Conservation (phyloP, 2,888 invertebrate species). For the Acronicta psi region DNA sequence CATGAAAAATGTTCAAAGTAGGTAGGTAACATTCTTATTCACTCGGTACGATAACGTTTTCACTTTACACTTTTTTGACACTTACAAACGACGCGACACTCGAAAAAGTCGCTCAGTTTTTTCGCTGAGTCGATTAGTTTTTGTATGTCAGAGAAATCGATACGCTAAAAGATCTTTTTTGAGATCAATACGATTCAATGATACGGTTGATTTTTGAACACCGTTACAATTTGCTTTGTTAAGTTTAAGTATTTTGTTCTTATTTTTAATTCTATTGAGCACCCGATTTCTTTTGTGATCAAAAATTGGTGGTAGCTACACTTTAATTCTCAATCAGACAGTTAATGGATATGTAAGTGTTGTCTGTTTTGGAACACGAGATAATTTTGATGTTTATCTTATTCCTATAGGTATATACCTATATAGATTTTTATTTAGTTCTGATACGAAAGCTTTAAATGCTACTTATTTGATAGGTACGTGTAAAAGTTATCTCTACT, state of each 20-base stretch:
- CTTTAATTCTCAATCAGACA: slow-evolving; percentile 30
- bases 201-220: slow-evolving; percentile 56
- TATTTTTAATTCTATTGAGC: slow-evolving; percentile 27
- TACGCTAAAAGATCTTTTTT: slow-evolving; percentile 60
- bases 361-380: slow-evolving; percentile 15
- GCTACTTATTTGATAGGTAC: not conserved
- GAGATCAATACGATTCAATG: slow-evolving; percentile 61
- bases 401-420: too few relatives aligned
- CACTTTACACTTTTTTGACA: slow-evolving; percentile 54
- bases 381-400: slow-evolving; percentile 31
- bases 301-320: slow-evolving; percentile 27
- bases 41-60: slow-evolving; percentile 46
- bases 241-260: slow-evolving; percentile 33
- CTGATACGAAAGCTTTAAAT: not conserved
- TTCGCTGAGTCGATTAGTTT: slow-evolving; percentile 67
- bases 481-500: not conserved
- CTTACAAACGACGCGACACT: slow-evolving; percentile 47
- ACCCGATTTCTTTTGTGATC: slow-evolving; percentile 41
- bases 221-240: slow-evolving; percentile 56
- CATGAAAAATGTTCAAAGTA: slow-evolving; percentile 21
- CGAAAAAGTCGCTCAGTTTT: slow-evolving; percentile 50
- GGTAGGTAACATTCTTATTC: slow-evolving; percentile 19
- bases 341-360: slow-evolving; percentile 26
- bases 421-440: slow-evolving; percentile 4
- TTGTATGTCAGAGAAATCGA: slow-evolving; percentile 71